Percentiles rank a stretch among this genome's conserved stretches.
Evolutionary conservation across 2,888 invertebrate species (phyloP).

Genomic region (Mimumesa dahlbomi): DNA sequence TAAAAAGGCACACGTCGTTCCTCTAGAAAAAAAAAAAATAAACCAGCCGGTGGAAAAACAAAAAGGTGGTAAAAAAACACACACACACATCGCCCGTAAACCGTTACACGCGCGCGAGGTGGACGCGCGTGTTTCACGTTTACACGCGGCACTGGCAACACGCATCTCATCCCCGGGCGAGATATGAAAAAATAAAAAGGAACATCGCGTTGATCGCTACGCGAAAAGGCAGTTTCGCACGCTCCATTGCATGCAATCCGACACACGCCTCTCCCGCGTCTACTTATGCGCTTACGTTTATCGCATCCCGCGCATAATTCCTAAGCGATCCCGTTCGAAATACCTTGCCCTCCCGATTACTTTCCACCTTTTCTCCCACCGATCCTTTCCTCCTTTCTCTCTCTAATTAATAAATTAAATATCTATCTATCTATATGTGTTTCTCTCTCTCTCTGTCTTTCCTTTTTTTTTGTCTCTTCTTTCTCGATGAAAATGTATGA

Average conservation of each 20-base stretch:
- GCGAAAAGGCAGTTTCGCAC: conserved; percentile 9
- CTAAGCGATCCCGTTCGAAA: background rate
- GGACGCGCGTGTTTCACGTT: too few relatives aligned
- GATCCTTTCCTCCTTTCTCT: too few relatives aligned
- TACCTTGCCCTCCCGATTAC: too few relatives aligned
- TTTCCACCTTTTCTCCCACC: too few relatives aligned
- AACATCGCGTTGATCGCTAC: conserved; percentile 12
- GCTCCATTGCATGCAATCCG: conserved; percentile 20
- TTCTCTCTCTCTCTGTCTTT: background rate
- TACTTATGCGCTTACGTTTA: conserved; percentile 11
- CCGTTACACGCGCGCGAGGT: background rate
- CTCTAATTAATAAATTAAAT: too few relatives aligned
- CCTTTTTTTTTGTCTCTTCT: background rate
- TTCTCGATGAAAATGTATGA: conserved; percentile 8
- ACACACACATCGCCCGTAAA: background rate
- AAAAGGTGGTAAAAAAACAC: too few relatives aligned
- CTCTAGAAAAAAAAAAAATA: too few relatives aligned
- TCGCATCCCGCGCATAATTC: background rate
- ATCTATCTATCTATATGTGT: too few relatives aligned
- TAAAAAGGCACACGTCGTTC: too few relatives aligned
- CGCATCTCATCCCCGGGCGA: too few relatives aligned
- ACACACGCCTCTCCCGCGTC: conserved; percentile 17
- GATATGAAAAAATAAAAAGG: conserved; percentile 11
- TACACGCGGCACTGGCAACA: too few relatives aligned
- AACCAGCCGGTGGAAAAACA: too few relatives aligned